Base-by-base conservation (phyloP, 2,888 invertebrate species). In the Syritta pipiens region DNA sequence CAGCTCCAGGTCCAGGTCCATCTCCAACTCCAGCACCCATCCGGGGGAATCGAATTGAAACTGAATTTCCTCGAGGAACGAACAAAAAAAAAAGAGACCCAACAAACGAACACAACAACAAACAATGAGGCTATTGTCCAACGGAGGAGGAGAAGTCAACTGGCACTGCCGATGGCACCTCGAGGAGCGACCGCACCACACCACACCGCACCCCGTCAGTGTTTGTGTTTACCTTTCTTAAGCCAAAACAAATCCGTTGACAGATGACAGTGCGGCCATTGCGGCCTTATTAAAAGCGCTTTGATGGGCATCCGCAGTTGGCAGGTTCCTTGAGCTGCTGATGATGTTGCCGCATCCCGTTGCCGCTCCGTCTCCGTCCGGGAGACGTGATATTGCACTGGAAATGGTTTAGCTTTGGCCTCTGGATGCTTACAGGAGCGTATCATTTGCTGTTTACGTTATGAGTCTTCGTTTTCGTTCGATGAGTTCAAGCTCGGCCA, bases 81-180 rank as follows among this genome's bases (percentile, higher is more conserved):
- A 32, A 26, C 2, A 17, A 30, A 30, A 40, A 24, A 48, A 30
- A 7, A 55, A 49, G 20, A 55, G 12, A 26, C 49, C 63, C 22
- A 28, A 35, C 0, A 44, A 69, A 46, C 49, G 28, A 24, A 22
- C 14, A 37, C 37, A 37, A 37, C 37, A 48, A 75, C 65, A 55
- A 60, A 74, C 79, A 79, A 67, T 62, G 74, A 62, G 48, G 62
- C 74, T 60, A 57, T 57, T 79, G 74, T 79, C 79, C 79, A 62
- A 48, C 6, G 20, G 48, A 59, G 7, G 32, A 17, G 35, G 49
- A 26, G 20, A 42, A 26, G 42, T 37, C 22, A 30, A 32, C 6
- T 60, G 32, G 60, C 22, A 35, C 42, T 69, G 49, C 37, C 65
- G 48, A 59, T 77, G 71, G 53, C 71, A 71, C 53, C 71, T 71